These are phyloP conservation scores for Hapalemur alaotrensis DNA, from an alignment of 2,797 vertebrate genomes.

Conservation along the genomic window DNA sequence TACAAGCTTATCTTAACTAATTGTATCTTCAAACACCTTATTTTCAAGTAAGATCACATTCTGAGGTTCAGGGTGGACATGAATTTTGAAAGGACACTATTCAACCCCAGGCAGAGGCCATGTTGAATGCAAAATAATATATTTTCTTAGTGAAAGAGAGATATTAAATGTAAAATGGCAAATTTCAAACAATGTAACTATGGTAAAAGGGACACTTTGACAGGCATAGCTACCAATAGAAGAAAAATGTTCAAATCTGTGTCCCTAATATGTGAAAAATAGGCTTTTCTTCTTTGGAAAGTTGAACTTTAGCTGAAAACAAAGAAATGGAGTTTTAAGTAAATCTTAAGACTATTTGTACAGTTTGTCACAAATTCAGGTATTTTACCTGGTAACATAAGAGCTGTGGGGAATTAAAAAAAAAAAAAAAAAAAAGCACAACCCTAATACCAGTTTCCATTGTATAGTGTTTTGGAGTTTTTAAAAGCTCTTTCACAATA, in stretches of 20 bases:
- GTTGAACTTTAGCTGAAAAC: conserved; percentile 2
- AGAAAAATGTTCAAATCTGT: conserved; percentile 14
- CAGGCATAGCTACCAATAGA: neutral
- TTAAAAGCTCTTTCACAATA: conserved; percentile 5
- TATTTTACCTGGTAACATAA: neutral
- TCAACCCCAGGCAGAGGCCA: neutral
- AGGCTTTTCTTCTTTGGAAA: conserved; percentile 2
- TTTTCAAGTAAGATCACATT: neutral
- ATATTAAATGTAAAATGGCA: neutral
- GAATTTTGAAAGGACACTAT: neutral
- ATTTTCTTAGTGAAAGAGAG: neutral
- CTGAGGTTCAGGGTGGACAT: neutral
- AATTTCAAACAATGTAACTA: neutral
- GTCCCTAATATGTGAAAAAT: conserved; percentile 18
- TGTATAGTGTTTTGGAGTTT: neutral
- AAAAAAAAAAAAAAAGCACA: neutral
- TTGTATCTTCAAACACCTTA: neutral
- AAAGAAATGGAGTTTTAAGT: conserved; percentile 19
- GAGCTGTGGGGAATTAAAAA: neutral
- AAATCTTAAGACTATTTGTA: neutral
- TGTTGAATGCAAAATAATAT: neutral
- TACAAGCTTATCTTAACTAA: neutral
- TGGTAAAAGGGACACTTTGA: neutral
- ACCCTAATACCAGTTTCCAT: neutral
- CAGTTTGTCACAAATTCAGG: neutral